phyloP scores from a whole-genome alignment of 1,140 invertebrate genomes.

The Halyomorpha halys region DNA sequence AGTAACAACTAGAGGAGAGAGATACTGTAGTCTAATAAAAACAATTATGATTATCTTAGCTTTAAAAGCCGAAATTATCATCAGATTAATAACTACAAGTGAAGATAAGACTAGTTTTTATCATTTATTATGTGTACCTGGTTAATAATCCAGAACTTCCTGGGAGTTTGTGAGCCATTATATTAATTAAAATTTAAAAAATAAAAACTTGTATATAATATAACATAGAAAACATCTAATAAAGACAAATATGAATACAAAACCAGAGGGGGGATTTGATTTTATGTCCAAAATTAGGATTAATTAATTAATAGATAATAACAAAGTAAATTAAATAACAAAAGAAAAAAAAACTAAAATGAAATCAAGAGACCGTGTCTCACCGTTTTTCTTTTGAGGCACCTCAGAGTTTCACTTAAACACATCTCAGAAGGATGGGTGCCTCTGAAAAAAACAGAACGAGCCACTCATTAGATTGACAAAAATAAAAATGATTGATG shows the following conservation, averaged over 20 bases:
- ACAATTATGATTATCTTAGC: too few relatives aligned
- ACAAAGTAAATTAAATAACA: slow-evolving; percentile 15
- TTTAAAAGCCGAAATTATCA: too few relatives aligned
- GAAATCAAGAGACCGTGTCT: slow-evolving; percentile 20
- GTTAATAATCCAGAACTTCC: too few relatives aligned
- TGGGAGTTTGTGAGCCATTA: too few relatives aligned
- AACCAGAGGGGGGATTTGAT: slow-evolving; percentile 6
- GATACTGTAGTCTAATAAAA: too few relatives aligned
- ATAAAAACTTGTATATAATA: too few relatives aligned
- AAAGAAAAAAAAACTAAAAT: slow-evolving; percentile 20
- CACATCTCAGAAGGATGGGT: slow-evolving; percentile 18
- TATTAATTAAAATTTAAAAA: too few relatives aligned
- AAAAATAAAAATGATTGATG: slow-evolving; percentile 22
- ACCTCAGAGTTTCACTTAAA: slow-evolving; percentile 21
- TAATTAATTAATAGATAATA: slow-evolving; percentile 3
- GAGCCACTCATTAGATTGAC: slow-evolving; percentile 25
- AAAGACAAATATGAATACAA: background rate
- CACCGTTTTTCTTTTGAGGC: slow-evolving; percentile 25
- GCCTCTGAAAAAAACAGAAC: slow-evolving; percentile 26
- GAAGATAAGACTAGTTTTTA: too few relatives aligned
- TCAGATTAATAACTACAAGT: too few relatives aligned
- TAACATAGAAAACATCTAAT: too few relatives aligned
- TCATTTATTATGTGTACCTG: too few relatives aligned
- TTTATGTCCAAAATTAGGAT: background rate
- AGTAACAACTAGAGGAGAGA: too few relatives aligned